Base-by-base conservation (phyloP, 35 echinoderm and acorn worm species). In the Apostichopus japonicus region DNA sequence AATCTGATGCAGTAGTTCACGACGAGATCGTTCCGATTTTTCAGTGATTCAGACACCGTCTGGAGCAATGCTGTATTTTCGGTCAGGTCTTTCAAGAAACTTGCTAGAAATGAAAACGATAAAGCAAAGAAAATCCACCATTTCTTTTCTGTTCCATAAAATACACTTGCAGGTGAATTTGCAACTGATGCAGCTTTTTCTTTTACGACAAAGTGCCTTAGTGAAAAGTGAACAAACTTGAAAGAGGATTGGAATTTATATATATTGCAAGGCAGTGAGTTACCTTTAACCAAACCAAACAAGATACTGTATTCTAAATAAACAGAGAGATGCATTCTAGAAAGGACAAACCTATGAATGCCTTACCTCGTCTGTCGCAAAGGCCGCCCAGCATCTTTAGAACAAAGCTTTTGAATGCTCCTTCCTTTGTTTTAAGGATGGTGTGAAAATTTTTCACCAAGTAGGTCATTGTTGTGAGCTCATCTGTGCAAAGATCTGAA, bases 351-450 rank as follows among this genome's bases (percentile, higher is more conserved):
- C 10, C 77, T 17, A 44, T 1, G 3, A 8, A 78, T 23, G 25
- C 44, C 90, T 15, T 27, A 91, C 90, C 76, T 58, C 90, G 9
- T 91, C 76, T 77, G 44, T 91, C 54, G 52, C 90, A 91, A 4
- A 91, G 53, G 52, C 70, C 72, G 0, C 72, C 61, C 1, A 79
- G 23, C 7, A 91, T 91, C 72, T 79, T 91, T 19, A 91, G 24
- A 13, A 91, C 90, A 79, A 91, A 91, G 27, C 90, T 91, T 58
- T 91, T 77, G 54, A 91, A 91, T 0, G 77, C n/a, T 6, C 76
- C 76, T 13, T 91, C 90, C 19, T 72, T 91, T 11, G 72, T 91
- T 24, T 77, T 91, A 33, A 91, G 71, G 54, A 91, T 91, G 14
- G 52, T 91, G 19, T 56, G 52, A 19, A 91, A 91, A 76, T 91